These are phyloP conservation scores for Mesembrinibis cayennensis DNA, from an alignment of 2,113 vertebrate genomes.

Conservation along the genomic window DNA sequence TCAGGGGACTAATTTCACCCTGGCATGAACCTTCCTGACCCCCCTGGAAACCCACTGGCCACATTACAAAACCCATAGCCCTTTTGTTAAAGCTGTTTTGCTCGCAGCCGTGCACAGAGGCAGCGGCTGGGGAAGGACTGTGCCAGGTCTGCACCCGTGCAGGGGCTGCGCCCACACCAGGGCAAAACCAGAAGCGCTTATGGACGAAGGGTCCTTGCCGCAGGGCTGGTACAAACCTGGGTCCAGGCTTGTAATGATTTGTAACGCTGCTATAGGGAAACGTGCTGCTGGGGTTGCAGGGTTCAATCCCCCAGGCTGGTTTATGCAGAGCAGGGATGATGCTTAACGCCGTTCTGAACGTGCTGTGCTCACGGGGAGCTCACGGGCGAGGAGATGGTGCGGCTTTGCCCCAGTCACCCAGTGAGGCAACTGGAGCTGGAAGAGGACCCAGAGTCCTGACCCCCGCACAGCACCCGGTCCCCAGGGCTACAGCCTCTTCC, in stretches of 20 bases:
- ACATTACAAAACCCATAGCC: rapidly evolving
- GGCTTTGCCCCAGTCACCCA: not conserved
- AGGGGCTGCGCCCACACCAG: not conserved
- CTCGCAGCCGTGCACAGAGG: not conserved
- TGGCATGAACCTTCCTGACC: not conserved
- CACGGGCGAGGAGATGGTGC: not conserved
- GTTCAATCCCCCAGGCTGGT: not conserved
- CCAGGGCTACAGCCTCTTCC: not conserved
- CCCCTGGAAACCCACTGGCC: not conserved
- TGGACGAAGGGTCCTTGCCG: not conserved
- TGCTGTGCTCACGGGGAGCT: rapidly evolving
- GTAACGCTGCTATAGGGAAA: not conserved
- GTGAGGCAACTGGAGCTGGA: not conserved
- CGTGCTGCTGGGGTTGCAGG: not conserved
- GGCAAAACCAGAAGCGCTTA: not conserved
- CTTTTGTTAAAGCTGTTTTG: not conserved
- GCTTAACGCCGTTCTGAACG: not conserved
- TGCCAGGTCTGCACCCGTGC: rapidly evolving
- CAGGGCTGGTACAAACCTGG: not conserved
- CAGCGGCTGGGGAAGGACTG: not conserved
- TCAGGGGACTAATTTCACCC: not conserved
- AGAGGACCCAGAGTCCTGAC: too few relatives aligned
- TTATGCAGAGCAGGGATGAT: not conserved
- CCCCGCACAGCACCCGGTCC: not conserved
- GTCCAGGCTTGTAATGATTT: rapidly evolving